Evolutionary conservation across 35 echinoderm and acorn worm species (phyloP).

Genomic region (Anneissia japonica): DNA sequence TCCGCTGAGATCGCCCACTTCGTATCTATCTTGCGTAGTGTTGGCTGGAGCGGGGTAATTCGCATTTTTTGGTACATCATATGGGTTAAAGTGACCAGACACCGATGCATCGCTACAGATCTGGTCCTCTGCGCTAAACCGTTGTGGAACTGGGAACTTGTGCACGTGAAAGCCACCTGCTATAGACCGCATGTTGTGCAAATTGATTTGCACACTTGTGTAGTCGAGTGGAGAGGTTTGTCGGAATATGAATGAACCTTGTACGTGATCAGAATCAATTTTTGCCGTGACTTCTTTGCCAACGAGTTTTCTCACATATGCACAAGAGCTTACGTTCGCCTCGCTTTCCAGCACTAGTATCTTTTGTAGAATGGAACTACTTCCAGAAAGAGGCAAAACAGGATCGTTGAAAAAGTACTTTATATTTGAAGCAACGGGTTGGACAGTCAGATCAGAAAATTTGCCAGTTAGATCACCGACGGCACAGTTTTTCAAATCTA

Average conservation of each 20-base stretch:
- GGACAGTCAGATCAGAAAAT: slow-evolving; percentile 48
- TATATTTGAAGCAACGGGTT: slow-evolving; percentile 28
- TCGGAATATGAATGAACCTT: slow-evolving; percentile 42
- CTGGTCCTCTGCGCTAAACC: neutral
- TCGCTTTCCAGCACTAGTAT: slow-evolving; percentile 50
- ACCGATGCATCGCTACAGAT: slow-evolving; percentile 21
- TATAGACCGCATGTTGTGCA: slow-evolving; percentile 47
- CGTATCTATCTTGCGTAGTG: slow-evolving; percentile 70
- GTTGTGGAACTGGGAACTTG: slow-evolving; percentile 60
- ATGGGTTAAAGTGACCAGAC: slow-evolving; percentile 81
- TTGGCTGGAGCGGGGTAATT: neutral
- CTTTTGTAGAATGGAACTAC: slow-evolving; percentile 42
- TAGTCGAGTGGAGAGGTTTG: slow-evolving; percentile 70
- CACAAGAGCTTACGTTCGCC: slow-evolving; percentile 30
- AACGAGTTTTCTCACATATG: slow-evolving; percentile 31
- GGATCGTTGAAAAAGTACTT: slow-evolving; percentile 57
- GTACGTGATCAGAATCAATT: slow-evolving; percentile 47
- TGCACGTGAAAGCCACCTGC: slow-evolving; percentile 86
- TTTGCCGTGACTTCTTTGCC: slow-evolving; percentile 47
- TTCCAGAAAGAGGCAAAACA: slow-evolving; percentile 47
- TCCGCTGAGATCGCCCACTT: slow-evolving; percentile 85
- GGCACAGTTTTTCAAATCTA: neutral
- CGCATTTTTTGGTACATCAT: neutral
- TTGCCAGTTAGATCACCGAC: slow-evolving; percentile 41
- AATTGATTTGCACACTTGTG: slow-evolving; percentile 44